Conservation (phyloP, 2,888 invertebrate species). For the Hypena proboscidalis region DNA sequence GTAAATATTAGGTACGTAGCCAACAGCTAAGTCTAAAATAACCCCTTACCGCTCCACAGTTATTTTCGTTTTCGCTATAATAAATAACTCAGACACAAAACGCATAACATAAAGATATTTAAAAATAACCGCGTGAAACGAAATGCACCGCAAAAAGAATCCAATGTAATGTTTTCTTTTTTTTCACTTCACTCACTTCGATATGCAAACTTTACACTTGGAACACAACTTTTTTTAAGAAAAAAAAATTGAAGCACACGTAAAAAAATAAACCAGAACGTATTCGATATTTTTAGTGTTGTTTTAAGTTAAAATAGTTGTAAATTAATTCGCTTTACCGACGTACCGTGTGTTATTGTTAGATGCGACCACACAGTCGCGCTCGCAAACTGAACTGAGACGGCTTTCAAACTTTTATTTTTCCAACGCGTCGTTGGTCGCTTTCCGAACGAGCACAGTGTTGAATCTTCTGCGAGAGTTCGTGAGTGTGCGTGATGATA, state of each 20-base stretch:
- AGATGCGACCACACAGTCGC: conserved; percentile 59
- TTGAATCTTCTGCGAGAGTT: conserved; percentile 42
- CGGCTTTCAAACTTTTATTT: conserved; percentile 62
- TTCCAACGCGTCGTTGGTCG: conserved; percentile 64
- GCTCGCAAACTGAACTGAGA: conserved; percentile 63
- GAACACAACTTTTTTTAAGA: conserved; percentile 16
- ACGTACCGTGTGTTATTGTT: conserved; percentile 67
- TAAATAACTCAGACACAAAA: conserved; percentile 70
- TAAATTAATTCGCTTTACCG: conserved; percentile 49
- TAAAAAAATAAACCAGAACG: conserved; percentile 24
- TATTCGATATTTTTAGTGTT: conserved; percentile 13
- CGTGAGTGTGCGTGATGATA: conserved; percentile 44
- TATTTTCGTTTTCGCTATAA: conserved; percentile 73
- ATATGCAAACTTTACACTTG: conserved; percentile 23
- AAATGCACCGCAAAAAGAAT: conserved; percentile 58
- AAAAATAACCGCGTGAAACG: conserved; percentile 41
- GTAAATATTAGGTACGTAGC: conserved; percentile 51
- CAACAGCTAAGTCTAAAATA: conserved; percentile 69
- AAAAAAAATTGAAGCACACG: conserved; percentile 14
- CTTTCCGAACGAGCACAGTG: conserved; percentile 54
- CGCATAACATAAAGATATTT: conserved; percentile 44
- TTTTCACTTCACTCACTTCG: conserved; percentile 46
- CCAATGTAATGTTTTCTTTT: conserved; percentile 24
- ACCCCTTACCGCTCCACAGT: conserved; percentile 70
- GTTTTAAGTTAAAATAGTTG: conserved; percentile 16